Percentiles rank a stretch among this genome's conserved stretches.
phyloP scores from a whole-genome alignment of 1,140 invertebrate genomes.

The Dendrolimus punctatus region DNA sequence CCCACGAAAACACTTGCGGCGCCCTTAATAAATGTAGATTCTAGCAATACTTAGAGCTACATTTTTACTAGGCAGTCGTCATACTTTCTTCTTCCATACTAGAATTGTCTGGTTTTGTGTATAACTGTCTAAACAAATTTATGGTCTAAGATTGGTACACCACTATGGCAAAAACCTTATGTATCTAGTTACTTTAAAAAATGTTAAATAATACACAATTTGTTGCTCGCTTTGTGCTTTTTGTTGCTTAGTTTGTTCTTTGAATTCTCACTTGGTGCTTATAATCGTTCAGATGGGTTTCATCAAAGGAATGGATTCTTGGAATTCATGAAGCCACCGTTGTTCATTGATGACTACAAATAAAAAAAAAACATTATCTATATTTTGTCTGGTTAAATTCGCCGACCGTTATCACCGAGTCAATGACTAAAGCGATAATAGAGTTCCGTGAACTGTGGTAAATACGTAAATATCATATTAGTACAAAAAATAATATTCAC shows the following conservation, averaged over 20 bases:
- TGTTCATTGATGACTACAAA: conserved; percentile 48
- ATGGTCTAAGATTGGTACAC: no score
- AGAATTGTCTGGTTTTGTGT: no score
- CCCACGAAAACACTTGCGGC: no score
- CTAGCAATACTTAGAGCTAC: no score
- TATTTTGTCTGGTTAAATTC: no score
- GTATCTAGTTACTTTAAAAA: conserved; percentile 7
- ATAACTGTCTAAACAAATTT: no score
- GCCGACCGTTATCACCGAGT: no score
- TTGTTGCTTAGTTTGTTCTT: conserved; percentile 44
- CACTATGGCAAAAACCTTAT: conserved; percentile 27
- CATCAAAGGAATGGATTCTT: conserved; percentile 65
- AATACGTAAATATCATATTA: background rate
- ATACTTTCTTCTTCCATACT: no score
- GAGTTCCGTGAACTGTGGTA: conserved; percentile 10
- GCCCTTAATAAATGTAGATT: no score
- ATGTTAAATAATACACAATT: conserved; percentile 34
- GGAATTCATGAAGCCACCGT: conserved; percentile 46
- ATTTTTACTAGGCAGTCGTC: no score
- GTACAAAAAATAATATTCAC: background rate
- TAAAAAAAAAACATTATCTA: conserved; percentile 17
- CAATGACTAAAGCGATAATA: conserved; percentile 4
- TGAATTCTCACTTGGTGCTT: conserved; percentile 22
- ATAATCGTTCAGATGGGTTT: conserved; percentile 8
- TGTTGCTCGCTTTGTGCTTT: conserved; percentile 61